A percentile compares a stretch with the other conserved stretches of the same genome.
These are phyloP conservation scores for Drepana falcataria DNA, from an alignment of 2,888 invertebrate genomes.

Conservation along the genomic window DNA sequence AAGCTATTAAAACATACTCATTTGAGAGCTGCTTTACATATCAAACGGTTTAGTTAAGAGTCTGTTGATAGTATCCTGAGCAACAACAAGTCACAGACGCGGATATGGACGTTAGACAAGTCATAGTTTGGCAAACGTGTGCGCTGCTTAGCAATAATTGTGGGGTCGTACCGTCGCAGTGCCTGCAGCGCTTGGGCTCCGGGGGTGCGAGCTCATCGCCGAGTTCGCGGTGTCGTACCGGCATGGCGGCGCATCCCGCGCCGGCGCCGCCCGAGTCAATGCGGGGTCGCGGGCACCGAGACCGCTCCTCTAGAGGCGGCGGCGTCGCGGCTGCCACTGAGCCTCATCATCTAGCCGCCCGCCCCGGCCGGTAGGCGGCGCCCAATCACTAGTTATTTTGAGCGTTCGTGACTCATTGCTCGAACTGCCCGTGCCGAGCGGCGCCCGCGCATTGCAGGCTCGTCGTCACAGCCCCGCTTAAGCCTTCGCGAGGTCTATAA, in stretches of 20 bases:
- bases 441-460: conserved; percentile 70
- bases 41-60: too few species aligned
- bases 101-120: conserved; percentile 20
- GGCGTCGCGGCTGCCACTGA: conserved; percentile 75
- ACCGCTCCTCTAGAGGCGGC: conserved; percentile 70
- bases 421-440: conserved; percentile 53
- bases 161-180: conserved; percentile 88
- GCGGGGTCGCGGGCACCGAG: conserved; percentile 56
- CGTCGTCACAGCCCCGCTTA: conserved; percentile 36
- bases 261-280: conserved; percentile 67
- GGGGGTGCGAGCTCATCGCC: conserved; percentile 80
- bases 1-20: neutral
- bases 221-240: conserved; percentile 78
- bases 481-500: conserved; percentile 31
- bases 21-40: neutral
- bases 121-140: conserved; percentile 22
- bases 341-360: conserved; percentile 62
- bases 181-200: conserved; percentile 94
- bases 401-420: conserved; percentile 71
- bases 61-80: neutral
- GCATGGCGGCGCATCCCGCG: conserved; percentile 79
- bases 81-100: neutral
- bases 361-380: conserved; percentile 77
- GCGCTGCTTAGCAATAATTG: conserved; percentile 33
- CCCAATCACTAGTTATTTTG: conserved; percentile 70